Conservation (phyloP, 2,113 vertebrate species). For the Romanogobio albipinnatus region DNA sequence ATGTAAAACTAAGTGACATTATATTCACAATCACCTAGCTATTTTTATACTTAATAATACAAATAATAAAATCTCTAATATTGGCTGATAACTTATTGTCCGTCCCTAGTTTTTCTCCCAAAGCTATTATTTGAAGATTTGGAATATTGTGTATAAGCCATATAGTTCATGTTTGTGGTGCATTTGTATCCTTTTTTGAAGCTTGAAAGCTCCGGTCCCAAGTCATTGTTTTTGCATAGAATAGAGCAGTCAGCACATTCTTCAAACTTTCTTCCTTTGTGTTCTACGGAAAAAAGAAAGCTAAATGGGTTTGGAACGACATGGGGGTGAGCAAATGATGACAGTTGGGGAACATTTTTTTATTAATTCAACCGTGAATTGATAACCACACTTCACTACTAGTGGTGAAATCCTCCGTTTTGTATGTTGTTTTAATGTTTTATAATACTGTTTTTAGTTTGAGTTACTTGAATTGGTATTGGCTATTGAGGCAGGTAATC, state of each 20-base stretch:
- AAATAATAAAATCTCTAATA: neutral
- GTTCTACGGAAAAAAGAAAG: neutral
- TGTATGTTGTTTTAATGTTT: neutral
- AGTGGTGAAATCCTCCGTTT: neutral
- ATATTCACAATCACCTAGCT: neutral
- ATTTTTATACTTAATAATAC: neutral
- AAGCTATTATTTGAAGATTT: neutral
- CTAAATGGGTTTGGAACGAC: neutral
- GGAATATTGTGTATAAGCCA: neutral
- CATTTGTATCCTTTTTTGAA: neutral
- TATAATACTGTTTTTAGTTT: neutral
- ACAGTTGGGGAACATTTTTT: neutral
- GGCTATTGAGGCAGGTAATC: conserved; percentile 39
- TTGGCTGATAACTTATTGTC: neutral
- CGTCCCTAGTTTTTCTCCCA: neutral
- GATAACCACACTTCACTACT: neutral
- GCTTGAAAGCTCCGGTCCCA: neutral
- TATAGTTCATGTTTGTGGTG: neutral
- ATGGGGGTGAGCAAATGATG: neutral
- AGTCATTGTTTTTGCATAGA: neutral
- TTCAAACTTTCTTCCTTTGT: neutral
- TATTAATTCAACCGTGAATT: neutral
- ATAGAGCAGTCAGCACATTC: neutral
- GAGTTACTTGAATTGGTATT: neutral
- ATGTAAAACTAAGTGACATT: neutral